Evolutionary conservation across 2,113 vertebrate species (phyloP).

Genomic region (Bothrops jararaca): DNA sequence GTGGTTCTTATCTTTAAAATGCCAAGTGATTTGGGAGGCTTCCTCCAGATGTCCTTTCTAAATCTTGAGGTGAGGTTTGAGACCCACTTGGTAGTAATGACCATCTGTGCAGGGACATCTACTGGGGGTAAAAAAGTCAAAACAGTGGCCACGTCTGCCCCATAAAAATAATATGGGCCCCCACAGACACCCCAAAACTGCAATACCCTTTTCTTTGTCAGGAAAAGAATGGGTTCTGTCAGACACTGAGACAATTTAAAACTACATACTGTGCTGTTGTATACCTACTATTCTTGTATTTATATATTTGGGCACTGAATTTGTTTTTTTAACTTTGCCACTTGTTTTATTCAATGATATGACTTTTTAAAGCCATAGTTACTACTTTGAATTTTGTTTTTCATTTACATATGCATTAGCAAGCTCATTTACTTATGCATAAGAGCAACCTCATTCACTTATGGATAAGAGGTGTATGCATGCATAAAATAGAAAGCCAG

Average conservation of each 20-base stretch:
- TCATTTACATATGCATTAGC: too few species aligned
- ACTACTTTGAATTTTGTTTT: neutral
- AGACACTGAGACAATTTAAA: neutral
- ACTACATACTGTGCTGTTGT: neutral
- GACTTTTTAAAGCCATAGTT: neutral
- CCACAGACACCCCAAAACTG: neutral
- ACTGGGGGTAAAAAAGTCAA: neutral
- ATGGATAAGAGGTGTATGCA: neutral
- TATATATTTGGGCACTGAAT: neutral
- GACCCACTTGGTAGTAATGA: neutral
- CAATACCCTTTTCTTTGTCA: neutral
- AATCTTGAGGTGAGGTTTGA: neutral
- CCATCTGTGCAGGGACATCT: neutral
- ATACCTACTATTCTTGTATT: neutral
- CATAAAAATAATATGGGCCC: neutral
- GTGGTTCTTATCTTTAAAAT: neutral
- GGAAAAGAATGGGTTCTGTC: neutral
- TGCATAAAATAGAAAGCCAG: neutral
- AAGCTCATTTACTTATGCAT: neutral
- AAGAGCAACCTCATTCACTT: neutral
- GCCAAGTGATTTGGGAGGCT: neutral
- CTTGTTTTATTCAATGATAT: neutral
- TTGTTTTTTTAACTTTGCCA: neutral
- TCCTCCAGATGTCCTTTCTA: neutral
- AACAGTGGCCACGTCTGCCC: neutral